A percentile compares a stretch with the other conserved stretches of the same genome.
phyloP scores from a whole-genome alignment of 2,113 vertebrate genomes.

The Mesembrinibis cayennensis region DNA sequence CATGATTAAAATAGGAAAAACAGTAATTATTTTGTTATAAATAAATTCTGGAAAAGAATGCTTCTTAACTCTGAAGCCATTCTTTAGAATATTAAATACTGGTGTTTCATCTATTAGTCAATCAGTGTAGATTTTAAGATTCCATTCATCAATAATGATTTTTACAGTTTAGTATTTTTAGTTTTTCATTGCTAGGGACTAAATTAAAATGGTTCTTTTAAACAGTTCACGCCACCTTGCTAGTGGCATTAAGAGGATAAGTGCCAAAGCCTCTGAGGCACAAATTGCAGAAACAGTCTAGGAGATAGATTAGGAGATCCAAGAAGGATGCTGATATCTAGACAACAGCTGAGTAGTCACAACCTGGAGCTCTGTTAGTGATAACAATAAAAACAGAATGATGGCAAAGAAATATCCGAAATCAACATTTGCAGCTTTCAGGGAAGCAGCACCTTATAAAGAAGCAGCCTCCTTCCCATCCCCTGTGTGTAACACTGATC shows the following conservation, averaged over 20 bases:
- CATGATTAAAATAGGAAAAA: not conserved
- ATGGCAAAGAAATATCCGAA: not conserved
- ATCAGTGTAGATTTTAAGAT: not conserved
- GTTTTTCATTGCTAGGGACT: not conserved
- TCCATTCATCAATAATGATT: not conserved
- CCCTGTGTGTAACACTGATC: not conserved
- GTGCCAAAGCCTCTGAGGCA: not conserved
- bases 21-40: slow-evolving; percentile 17
- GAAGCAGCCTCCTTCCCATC: not conserved
- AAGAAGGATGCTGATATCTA: not conserved
- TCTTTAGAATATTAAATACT: not conserved
- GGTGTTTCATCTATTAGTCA: not conserved
- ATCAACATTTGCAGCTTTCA: not conserved
- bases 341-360: not conserved
- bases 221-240: not conserved
- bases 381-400: not conserved
- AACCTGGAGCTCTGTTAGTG: not conserved
- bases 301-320: not conserved
- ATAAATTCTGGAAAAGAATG: not conserved
- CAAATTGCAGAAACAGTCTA: not conserved
- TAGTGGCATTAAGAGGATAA: not conserved
- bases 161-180: not conserved
- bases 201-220: not conserved
- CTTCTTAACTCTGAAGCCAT: not conserved
- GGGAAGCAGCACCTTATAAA: not conserved